Evolutionary conservation across 2,797 vertebrate species (phyloP).

Genomic region (Neosilurus mollespiculum): DNA sequence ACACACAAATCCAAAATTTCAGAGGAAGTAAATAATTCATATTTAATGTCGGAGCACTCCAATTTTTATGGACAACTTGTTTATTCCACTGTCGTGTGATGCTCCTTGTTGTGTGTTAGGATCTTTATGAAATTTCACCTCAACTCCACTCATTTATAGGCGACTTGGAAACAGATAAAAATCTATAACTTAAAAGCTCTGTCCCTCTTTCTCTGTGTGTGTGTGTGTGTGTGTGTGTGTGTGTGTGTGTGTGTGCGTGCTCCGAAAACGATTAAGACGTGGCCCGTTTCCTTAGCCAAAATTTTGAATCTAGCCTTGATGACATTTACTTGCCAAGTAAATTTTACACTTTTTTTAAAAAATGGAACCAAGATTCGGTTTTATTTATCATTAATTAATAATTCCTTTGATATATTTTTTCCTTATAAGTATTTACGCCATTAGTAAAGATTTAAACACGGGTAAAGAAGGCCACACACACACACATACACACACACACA

Average conservation of each 20-base stretch:
- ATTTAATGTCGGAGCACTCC: too few species aligned
- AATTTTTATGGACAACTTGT: background rate
- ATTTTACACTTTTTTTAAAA: background rate
- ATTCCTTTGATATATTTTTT: background rate
- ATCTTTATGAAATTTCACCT: background rate
- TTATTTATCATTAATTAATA: background rate
- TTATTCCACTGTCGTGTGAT: background rate
- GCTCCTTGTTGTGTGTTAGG: background rate
- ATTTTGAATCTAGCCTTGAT: constrained; percentile 2
- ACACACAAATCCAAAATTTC: background rate
- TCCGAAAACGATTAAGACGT: constrained; percentile 63
- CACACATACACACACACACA: constrained; percentile 14
- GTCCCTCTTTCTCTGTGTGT: background rate
- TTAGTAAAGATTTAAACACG: constrained; percentile 2
- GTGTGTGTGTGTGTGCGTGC: background rate
- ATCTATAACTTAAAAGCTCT: background rate
- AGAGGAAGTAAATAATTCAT: background rate
- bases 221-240: background rate
- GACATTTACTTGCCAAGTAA: constrained; percentile 8
- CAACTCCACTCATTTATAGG: background rate
- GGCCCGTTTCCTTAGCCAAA: constrained; percentile 58
- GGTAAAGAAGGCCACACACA: too few species aligned
- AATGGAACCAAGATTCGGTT: background rate
- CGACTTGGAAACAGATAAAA: background rate
- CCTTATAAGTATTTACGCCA: background rate